These are phyloP conservation scores for Brachirus orientalis DNA, from an alignment of 2,113 vertebrate genomes.

Conservation along the genomic window DNA sequence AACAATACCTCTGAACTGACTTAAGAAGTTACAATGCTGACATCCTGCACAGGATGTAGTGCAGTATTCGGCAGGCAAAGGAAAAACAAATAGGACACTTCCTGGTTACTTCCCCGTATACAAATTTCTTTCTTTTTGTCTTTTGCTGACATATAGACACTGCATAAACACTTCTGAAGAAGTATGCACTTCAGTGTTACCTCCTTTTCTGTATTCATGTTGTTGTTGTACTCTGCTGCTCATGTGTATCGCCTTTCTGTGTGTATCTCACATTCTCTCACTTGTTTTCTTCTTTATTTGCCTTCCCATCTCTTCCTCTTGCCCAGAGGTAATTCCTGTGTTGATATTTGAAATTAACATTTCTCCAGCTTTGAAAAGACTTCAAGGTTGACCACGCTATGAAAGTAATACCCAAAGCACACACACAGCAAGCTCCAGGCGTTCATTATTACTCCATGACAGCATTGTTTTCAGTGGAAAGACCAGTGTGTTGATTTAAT, in stretches of 20 bases:
- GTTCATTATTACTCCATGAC: conserved; percentile 36
- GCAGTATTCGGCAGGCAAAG: too few species aligned
- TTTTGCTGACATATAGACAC: too few species aligned
- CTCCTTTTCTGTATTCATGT: too few species aligned
- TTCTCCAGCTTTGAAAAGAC: conserved; percentile 40
- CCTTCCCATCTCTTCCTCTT: background rate
- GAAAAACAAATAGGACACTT: too few species aligned
- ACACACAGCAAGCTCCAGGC: conserved; percentile 32
- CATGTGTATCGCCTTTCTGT: background rate
- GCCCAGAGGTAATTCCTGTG: conserved; percentile 29
- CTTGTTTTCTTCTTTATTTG: conserved; percentile 2
- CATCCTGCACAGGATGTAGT: too few species aligned
- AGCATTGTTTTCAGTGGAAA: conserved; percentile 59
- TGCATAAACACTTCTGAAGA: too few species aligned
- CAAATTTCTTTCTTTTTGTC: too few species aligned
- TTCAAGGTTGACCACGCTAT: conserved; percentile 35
- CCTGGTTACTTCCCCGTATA: too few species aligned
- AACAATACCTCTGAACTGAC: too few species aligned
- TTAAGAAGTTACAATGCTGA: too few species aligned
- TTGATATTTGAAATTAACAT: conserved; percentile 44
- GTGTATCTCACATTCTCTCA: conserved; percentile 15
- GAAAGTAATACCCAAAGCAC: conserved; percentile 50
- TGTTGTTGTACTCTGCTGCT: background rate
- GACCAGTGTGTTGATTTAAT: conserved; percentile 65
- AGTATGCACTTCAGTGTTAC: too few species aligned